phyloP scores from a whole-genome alignment of 2,797 vertebrate genomes.

The Bryconaethiops microstoma region DNA sequence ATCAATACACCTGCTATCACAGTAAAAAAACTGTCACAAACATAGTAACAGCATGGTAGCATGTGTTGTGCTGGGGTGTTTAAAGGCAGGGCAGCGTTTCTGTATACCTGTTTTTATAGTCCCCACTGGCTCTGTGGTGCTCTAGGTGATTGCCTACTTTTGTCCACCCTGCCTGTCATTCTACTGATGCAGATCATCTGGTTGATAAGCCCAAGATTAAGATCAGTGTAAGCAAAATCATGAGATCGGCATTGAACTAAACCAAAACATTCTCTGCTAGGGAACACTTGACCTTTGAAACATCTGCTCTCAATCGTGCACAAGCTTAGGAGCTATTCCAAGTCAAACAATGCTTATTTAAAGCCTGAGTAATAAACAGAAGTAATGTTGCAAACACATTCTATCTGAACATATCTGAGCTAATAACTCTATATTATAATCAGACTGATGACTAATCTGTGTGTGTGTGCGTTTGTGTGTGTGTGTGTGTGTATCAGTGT shows the following conservation, averaged over 20 bases:
- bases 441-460: slow-evolving; percentile 20
- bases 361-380: background rate
- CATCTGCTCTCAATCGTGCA: background rate
- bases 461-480: slow-evolving; percentile 12
- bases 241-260: background rate
- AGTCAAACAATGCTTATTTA: slow-evolving; percentile 12
- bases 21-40: too few relatives aligned
- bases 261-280: slow-evolving; percentile 9
- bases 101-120: background rate
- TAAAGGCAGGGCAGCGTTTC: too few relatives aligned
- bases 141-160: background rate
- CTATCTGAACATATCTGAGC: background rate
- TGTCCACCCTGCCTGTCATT: background rate
- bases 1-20: too few relatives aligned
- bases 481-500: slow-evolving; percentile 38
- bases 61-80: too few relatives aligned
- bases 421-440: background rate
- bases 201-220: background rate
- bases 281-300: background rate
- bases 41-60: too few relatives aligned
- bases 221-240: background rate
- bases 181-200: slow-evolving; percentile 1
- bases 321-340: slow-evolving; percentile 23
- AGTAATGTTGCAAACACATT: slow-evolving; percentile 2
- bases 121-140: background rate